phyloP scores from a whole-genome alignment of 92 coral and sea anemone species.

The Porites lobata region DNA sequence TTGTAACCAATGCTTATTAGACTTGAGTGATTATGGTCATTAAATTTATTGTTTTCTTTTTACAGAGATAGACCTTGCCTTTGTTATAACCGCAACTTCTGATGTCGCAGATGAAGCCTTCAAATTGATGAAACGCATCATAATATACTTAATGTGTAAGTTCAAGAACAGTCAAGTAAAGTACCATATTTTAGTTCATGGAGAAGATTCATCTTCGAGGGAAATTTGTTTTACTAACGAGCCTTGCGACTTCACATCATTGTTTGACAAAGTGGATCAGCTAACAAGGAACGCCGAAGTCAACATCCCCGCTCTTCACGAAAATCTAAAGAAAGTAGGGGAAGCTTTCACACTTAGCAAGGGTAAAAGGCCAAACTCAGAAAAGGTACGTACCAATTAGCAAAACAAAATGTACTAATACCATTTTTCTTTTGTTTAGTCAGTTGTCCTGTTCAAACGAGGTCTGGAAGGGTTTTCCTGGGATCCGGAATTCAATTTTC shows the following conservation, averaged over 20 bases:
- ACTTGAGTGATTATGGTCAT: no score
- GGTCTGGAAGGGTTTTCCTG: no score
- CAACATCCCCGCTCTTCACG: neutral
- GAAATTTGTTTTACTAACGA: conserved; percentile 1
- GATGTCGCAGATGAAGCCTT: neutral
- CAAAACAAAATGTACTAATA: no score
- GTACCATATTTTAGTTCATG: neutral
- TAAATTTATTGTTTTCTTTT: no score
- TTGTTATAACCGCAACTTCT: conserved; percentile 1
- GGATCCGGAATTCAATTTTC: no score
- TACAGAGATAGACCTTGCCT: neutral
- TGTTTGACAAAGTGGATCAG: neutral
- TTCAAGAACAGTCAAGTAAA: neutral
- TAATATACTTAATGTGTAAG: neutral
- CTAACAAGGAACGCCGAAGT: neutral
- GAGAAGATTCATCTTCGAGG: conserved; percentile 1
- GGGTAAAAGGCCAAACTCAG: neutral
- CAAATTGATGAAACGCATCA: neutral
- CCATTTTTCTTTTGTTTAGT: neutral
- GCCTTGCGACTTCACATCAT: neutral
- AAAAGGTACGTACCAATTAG: neutral
- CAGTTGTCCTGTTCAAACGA: neutral
- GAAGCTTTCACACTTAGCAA: neutral
- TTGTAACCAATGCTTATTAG: no score
- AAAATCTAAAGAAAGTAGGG: neutral